Evolutionary conservation across 2,888 invertebrate species (phyloP), one percentile per base, ranked within the genome.

Genomic region (Cistogaster globosa): DNA sequence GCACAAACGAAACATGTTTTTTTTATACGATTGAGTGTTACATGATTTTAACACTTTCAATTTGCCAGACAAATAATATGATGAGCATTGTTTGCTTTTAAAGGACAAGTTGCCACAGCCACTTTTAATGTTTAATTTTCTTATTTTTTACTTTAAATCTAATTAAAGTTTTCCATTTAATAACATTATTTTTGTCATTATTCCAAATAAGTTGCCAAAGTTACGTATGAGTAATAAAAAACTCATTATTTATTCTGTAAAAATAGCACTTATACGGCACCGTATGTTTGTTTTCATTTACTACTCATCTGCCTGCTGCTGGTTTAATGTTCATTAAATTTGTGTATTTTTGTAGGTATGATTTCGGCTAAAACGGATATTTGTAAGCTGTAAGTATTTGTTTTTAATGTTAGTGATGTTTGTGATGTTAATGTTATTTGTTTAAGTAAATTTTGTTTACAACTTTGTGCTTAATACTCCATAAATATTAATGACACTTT

Each of bases 401-500:
- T 20, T 78, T 36, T 26, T 57, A 45, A 45, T 60, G 55, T 14
- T 22, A n/a, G n/a, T n/a, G n/a, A n/a, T n/a, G n/a, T n/a, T 81
- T 42, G n/a, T 63, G 42, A 51, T 71, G 69, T 65, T 48, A 20
- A 48, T 72, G 51, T 74, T 74, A 60, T 72, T 80, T 80, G 80
- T 67, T 22, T 67, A 57, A 60, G 80, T 65, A 71, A 71, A 78
- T 75, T 82, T 85, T 82, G 65, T 82, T 85, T 82, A 82, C 69
- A 78, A 82, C 68, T 78, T 69, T 75, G 71, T 57, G 53, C 82
- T 82, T 85, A 75, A 85, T 79, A 82, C 85, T 78, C 82, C 85
- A 82, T 85, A 82, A 85, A 85, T 85, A 85, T 85, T 82, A 85
- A 85, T 85, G 85, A 82, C 71, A 85, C 82, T 63, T 71, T 78